phyloP scores from a whole-genome alignment of 2,888 invertebrate species.

The Melitaea athalia region DNA sequence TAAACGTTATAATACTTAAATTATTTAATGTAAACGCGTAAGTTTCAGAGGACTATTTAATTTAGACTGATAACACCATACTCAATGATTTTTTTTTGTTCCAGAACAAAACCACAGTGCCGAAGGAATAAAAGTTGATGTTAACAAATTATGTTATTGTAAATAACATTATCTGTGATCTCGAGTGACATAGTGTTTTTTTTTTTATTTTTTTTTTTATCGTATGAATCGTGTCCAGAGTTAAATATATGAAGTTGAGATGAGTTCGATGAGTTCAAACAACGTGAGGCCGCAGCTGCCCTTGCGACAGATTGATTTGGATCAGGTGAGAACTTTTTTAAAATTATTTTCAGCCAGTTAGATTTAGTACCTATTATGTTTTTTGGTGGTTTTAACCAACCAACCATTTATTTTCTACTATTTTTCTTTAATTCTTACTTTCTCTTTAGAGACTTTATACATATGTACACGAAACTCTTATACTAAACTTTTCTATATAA shows the following conservation, averaged over 20 bases:
- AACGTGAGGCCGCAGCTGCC: slow-evolving; percentile 75
- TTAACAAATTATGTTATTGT: slow-evolving; percentile 56
- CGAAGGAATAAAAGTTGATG: slow-evolving; percentile 38
- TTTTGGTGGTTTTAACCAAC: too few relatives aligned
- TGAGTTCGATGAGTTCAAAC: slow-evolving; percentile 59
- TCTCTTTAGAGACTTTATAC: too few relatives aligned
- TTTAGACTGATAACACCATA: background rate
- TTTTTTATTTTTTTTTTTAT: slow-evolving; percentile 30
- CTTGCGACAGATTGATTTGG: slow-evolving; percentile 89
- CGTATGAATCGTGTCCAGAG: slow-evolving; percentile 48
- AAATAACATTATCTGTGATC: slow-evolving; percentile 65
- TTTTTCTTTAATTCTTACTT: too few relatives aligned
- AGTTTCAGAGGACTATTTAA: too few relatives aligned
- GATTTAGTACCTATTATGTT: too few relatives aligned
- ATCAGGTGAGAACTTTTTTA: slow-evolving; percentile 75
- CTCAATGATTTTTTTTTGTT: slow-evolving; percentile 45
- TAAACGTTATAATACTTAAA: too few relatives aligned
- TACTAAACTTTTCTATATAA: too few relatives aligned
- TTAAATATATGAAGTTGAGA: slow-evolving; percentile 49
- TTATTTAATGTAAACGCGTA: too few relatives aligned
- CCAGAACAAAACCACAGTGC: slow-evolving; percentile 55
- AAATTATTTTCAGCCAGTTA: too few relatives aligned
- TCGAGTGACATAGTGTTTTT: slow-evolving; percentile 60
- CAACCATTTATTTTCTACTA: too few relatives aligned
- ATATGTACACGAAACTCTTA: too few relatives aligned